These are phyloP conservation scores for Lophius piscatorius DNA, from an alignment of 2,113 vertebrate species.

Conservation along the genomic window DNA sequence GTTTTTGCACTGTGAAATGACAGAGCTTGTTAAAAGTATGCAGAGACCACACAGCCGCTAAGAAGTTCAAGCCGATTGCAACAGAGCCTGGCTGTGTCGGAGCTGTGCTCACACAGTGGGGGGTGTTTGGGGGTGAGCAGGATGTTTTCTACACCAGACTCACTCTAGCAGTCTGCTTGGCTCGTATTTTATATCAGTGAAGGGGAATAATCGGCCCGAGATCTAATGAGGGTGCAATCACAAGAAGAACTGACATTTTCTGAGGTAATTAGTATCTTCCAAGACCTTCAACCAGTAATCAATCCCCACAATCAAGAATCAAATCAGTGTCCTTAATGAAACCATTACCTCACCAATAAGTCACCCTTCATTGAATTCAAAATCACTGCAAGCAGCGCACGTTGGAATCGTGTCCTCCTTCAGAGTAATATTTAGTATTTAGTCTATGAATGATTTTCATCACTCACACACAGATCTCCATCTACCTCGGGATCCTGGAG, in stretches of 20 bases:
- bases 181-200: conserved; percentile 10
- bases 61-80: conserved; percentile 63
- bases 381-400: background rate
- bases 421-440: background rate
- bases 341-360: background rate
- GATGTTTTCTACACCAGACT: conserved; percentile 2
- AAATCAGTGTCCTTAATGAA: conserved; percentile 3
- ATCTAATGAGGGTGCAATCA: conserved; percentile 20
- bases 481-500: conserved; percentile 18
- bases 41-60: conserved; percentile 47
- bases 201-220: conserved; percentile 7
- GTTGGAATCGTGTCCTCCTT: conserved; percentile 9
- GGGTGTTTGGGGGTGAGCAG: background rate
- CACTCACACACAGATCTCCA: conserved; percentile 12
- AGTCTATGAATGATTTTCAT: conserved; percentile 1
- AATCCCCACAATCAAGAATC: conserved; percentile 3
- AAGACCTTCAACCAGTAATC: conserved; percentile 9
- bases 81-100: conserved; percentile 19
- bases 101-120: conserved; percentile 25
- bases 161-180: background rate
- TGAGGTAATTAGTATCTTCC: conserved; percentile 20
- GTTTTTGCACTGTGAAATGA: conserved; percentile 58
- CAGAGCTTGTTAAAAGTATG: conserved; percentile 64
- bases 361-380: background rate
- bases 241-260: conserved; percentile 7